These are phyloP conservation scores for Vanessa cardui DNA, from an alignment of 2,888 invertebrate species.

Conservation along the genomic window DNA sequence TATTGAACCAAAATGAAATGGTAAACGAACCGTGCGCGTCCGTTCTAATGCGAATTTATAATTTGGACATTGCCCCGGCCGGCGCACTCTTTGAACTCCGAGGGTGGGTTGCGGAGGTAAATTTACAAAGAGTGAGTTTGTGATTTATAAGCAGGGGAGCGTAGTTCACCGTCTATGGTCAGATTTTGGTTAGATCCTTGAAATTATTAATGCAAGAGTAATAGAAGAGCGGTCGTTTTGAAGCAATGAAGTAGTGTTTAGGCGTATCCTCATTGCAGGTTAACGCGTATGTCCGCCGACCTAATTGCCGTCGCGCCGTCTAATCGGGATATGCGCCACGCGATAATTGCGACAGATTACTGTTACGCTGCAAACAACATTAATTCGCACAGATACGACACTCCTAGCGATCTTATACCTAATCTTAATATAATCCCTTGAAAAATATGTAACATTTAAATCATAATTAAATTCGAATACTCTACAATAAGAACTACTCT, in stretches of 20 bases:
- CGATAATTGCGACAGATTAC: slow-evolving; percentile 79
- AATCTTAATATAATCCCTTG: background rate
- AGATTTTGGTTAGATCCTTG: slow-evolving; percentile 41
- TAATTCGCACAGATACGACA: slow-evolving; percentile 45
- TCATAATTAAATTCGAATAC: background rate
- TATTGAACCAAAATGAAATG: slow-evolving; percentile 83
- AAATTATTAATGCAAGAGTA: slow-evolving; percentile 61
- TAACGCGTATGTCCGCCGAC: slow-evolving; percentile 81
- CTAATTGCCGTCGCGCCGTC: slow-evolving; percentile 79
- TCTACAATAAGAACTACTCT: background rate
- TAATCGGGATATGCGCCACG: slow-evolving; percentile 82
- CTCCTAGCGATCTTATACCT: slow-evolving; percentile 15
- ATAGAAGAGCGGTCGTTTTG: slow-evolving; percentile 56
- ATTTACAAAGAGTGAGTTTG: slow-evolving; percentile 76
- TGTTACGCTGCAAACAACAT: slow-evolving; percentile 43
- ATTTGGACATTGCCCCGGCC: slow-evolving; percentile 80
- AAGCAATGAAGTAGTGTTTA: slow-evolving; percentile 71
- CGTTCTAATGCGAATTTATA: slow-evolving; percentile 84
- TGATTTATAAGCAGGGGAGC: slow-evolving; percentile 75
- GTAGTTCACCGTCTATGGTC: slow-evolving; percentile 14
- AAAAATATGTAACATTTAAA: background rate
- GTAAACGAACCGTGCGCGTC: slow-evolving; percentile 83
- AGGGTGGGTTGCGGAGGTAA: slow-evolving; percentile 67
- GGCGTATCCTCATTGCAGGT: slow-evolving; percentile 82
- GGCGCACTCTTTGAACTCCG: slow-evolving; percentile 77